Conservation (phyloP, 1,140 invertebrate species). For the Microvelia longipes region DNA sequence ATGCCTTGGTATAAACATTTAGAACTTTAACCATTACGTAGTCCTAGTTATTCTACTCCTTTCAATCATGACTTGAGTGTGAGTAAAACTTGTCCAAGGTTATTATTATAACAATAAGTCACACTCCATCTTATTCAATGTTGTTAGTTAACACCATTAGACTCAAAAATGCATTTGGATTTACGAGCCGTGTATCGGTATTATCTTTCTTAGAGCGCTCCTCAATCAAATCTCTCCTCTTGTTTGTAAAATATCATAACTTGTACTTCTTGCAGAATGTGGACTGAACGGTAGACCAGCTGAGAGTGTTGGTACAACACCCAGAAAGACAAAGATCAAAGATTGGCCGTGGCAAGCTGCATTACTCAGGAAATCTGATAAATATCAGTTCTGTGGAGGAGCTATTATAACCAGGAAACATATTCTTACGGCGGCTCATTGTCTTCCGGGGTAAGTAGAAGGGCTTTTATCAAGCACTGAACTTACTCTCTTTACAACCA, state of each 20-base stretch:
- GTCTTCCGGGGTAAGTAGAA: conserved; percentile 38
- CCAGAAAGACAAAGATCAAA: conserved; percentile 46
- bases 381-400: conserved; percentile 63
- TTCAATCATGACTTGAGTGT: no score
- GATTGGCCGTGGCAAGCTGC: conserved; percentile 72
- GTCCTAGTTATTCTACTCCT: no score
- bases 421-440: conserved; percentile 70
- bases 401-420: conserved; percentile 53
- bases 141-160: background rate
- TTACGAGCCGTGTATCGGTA: background rate
- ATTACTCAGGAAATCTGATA: conserved; percentile 58
- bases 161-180: background rate
- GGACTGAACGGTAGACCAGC: background rate
- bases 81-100: no score
- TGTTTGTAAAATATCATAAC: background rate
- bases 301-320: conserved; percentile 27
- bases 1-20: no score
- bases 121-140: no score
- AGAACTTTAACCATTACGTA: no score
- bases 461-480: background rate
- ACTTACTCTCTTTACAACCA: background rate
- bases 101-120: no score
- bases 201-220: background rate
- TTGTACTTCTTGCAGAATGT: background rate
- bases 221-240: background rate